Base-by-base conservation (phyloP, 2,888 invertebrate genomes). In the Trichopria drosophilae region DNA sequence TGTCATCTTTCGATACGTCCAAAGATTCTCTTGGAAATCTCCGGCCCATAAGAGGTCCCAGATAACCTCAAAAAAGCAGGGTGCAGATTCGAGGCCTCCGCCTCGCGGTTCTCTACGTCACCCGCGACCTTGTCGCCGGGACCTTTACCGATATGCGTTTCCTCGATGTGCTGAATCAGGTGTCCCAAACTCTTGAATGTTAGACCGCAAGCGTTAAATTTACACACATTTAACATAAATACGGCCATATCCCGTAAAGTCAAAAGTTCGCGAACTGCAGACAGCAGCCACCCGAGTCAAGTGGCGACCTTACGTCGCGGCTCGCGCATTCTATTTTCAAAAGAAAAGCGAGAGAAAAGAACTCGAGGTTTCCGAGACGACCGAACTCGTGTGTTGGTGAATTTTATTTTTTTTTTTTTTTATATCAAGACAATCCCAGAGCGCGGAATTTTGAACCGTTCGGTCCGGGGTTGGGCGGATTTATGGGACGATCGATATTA, bases 201-300 rank as follows among this genome's bases (percentile, higher is more conserved):
- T 75, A 88, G 83, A 71, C 87, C 88, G 82, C 91, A 92, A 79
- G 87, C 86, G 81, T 86, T 85, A 79, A 86, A 91, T 83, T 88
- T 90, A 81, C 91, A 91, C 80, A 86, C 85, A 83, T 92, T 91
- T 79, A 88, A 81, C 82, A 90, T 84, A 82, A 91, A 90, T 81
- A 90, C 88, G 80, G 91, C 90, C 91, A 91, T 90, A 79, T 76
- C 77, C n/a, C n/a, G 61, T 58, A 54, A 55, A 52, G 12, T 39
- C 20, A 41, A 39, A 18, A 7, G 47, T 44, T 44, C 47, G 32
- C 35, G 53, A 49, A 22, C 32, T 49, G 34, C 26, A 29, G 13
- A 23, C 24, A n/a, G 23, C 5, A n/a, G n/a, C n/a, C n/a, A n/a
- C n/a, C n/a, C n/a, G n/a, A n/a, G n/a, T n/a, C n/a, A n/a, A n/a